Conservation (phyloP, 2,113 vertebrate species). For the Euleptes europaea region DNA sequence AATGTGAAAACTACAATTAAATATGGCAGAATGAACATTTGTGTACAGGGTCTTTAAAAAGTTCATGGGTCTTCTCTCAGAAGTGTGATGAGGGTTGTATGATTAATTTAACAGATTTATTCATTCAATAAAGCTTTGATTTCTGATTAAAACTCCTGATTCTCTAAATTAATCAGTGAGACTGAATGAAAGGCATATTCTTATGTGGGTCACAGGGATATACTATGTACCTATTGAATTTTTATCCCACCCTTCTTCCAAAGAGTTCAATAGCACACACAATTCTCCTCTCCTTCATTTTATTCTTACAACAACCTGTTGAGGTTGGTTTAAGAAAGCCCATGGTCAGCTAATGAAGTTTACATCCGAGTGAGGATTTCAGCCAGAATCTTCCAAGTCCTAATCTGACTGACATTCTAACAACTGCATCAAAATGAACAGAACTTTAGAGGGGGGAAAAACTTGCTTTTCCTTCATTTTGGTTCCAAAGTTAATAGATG, state of each 20-base stretch:
- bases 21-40: neutral
- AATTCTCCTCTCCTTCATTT: too few species aligned
- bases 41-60: neutral
- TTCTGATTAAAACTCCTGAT: neutral
- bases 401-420: too few species aligned
- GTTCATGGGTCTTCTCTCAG: neutral
- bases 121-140: neutral
- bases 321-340: too few species aligned
- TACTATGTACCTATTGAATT: too few species aligned
- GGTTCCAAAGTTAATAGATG: neutral
- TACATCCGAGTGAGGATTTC: too few species aligned
- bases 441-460: neutral
- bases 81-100: neutral
- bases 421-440: too few species aligned
- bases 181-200: neutral
- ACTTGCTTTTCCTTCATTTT: neutral
- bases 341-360: too few species aligned
- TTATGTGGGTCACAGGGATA: neutral
- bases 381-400: too few species aligned
- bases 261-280: too few species aligned
- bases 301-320: too few species aligned
- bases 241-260: too few species aligned
- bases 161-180: neutral
- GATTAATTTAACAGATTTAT: neutral
- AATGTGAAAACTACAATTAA: neutral